Evolutionary conservation across 2,797 vertebrate species (phyloP).

Genomic region (Chlorospingus flavigularis): DNA sequence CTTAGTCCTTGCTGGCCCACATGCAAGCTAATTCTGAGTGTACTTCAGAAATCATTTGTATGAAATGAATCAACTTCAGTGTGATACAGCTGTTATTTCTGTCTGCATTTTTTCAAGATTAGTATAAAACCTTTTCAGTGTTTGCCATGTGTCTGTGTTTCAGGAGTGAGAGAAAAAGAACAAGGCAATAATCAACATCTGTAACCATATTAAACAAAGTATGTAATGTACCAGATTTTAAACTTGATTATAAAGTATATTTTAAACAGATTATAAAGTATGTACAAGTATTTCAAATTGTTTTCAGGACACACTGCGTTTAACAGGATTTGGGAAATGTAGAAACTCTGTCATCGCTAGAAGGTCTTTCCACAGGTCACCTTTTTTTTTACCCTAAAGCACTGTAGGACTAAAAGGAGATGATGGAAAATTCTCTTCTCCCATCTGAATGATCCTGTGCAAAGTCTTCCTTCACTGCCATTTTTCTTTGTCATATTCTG

Average conservation of each 20-base stretch:
- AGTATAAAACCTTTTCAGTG: neutral
- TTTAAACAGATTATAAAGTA: neutral
- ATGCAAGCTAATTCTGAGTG: neutral
- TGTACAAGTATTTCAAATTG: neutral
- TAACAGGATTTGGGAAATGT: neutral
- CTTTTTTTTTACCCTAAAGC: neutral
- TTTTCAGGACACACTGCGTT: neutral
- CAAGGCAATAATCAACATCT: neutral
- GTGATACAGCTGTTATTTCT: neutral
- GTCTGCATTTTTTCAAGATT: neutral
- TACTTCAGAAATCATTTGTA: neutral
- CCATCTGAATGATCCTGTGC: neutral
- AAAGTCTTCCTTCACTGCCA: neutral
- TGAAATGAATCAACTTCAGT: neutral
- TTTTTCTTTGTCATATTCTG: neutral
- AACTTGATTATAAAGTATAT: neutral
- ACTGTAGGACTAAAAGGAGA: neutral
- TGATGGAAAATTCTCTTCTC: neutral
- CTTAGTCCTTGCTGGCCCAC: neutral
- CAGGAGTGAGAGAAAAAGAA: neutral
- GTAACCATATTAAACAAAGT: neutral
- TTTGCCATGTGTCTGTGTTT: neutral
- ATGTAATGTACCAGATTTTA: neutral
- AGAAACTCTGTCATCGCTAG: neutral
- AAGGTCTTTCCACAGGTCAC: neutral